Conservation (phyloP, 2,113 vertebrate genomes). For the Neotoma lepida region DNA sequence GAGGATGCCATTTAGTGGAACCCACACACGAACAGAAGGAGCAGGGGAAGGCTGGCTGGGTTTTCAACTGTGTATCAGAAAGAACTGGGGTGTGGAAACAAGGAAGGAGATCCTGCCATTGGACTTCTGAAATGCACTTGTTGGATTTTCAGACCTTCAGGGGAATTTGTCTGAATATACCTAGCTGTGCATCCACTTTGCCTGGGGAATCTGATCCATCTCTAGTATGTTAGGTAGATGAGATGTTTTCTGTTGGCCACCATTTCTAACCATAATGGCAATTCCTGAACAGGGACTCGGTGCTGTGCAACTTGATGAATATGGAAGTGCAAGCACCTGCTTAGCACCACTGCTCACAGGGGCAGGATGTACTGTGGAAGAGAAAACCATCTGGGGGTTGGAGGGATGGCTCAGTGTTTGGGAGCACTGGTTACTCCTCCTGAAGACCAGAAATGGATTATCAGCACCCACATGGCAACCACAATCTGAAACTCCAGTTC, state of each 20-base stretch:
- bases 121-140: background rate
- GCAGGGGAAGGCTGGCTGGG: background rate
- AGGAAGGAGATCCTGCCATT: background rate
- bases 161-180: background rate
- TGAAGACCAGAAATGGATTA: background rate
- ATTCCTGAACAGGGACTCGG: background rate
- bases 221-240: background rate
- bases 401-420: too few species aligned
- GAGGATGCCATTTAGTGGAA: too few species aligned
- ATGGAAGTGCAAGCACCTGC: background rate
- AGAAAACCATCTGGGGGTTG: background rate
- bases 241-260: background rate
- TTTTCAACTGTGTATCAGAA: background rate
- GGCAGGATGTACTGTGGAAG: background rate
- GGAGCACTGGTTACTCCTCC: background rate
- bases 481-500: background rate
- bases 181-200: background rate
- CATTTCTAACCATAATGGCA: background rate
- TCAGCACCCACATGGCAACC: background rate
- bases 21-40: too few species aligned
- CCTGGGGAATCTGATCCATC: background rate
- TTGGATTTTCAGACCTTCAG: slow-evolving; percentile 1
- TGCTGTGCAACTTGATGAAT: background rate
- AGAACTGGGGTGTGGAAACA: background rate
- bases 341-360: background rate